Evolutionary conservation across 2,797 vertebrate species (phyloP).

Genomic region (Streptopelia turtur): DNA sequence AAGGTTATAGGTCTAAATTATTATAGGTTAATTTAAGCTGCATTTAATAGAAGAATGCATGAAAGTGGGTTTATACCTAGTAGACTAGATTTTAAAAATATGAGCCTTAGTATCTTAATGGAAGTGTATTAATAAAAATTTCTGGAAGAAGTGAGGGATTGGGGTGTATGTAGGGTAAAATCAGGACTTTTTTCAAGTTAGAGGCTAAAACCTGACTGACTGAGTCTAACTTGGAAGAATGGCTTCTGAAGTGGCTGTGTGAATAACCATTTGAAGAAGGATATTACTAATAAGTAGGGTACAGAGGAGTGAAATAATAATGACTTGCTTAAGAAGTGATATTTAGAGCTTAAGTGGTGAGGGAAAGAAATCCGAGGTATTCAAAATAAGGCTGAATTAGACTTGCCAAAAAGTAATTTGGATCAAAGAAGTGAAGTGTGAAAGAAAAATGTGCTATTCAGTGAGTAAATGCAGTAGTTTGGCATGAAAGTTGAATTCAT

Average conservation of each 20-base stretch:
- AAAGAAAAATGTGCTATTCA: neutral
- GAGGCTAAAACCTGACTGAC: neutral
- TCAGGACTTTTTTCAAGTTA: neutral
- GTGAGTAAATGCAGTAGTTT: neutral
- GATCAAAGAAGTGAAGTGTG: neutral
- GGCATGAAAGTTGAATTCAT: neutral
- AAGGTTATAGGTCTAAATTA: neutral
- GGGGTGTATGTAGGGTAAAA: neutral
- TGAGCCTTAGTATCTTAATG: neutral
- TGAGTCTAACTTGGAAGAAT: neutral
- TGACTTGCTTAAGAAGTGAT: neutral
- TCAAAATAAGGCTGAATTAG: neutral
- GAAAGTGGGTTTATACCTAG: neutral
- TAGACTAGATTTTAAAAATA: neutral
- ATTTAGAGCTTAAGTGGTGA: neutral
- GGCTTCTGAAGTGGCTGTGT: neutral
- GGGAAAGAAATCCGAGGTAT: neutral
- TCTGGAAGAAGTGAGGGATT: neutral
- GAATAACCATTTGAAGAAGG: neutral
- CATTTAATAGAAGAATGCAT: neutral
- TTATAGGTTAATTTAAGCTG: neutral
- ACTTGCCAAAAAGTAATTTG: conserved; percentile 10
- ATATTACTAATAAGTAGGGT: neutral
- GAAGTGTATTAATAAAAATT: neutral
- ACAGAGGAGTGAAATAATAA: neutral